Evolutionary conservation across 2,113 vertebrate species (phyloP), one percentile per base, ranked within the genome.

Genomic region (Uria aalge): DNA sequence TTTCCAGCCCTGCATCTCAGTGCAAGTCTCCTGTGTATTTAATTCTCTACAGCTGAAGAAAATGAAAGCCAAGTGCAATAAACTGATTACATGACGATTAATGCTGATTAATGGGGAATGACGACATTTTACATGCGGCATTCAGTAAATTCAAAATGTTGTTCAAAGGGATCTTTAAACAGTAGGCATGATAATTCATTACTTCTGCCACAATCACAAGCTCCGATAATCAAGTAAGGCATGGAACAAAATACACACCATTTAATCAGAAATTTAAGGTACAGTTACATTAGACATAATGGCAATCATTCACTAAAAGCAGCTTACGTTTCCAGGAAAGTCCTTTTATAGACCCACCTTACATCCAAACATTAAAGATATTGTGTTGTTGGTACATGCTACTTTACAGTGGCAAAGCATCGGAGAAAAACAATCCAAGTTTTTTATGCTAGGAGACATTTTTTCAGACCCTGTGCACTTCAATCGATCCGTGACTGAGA

Each of bases 291-390:
- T 69, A 91, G 19, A 92, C 60, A 93, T 27, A 85, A 93, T 43
- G n/a, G 43, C 84, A 94, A 88, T 81, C 72, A 88, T 45, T 91
- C 93, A 92, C 78, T 94, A 94, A 97, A 95, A 20, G 64, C 88
- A 96, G 77, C 40, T 84, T 89, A 97, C 76, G 85, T 93, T 96
- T 95, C 80, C 66, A 90, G 88, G 86, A 97, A 94, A 84, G 95
- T 94, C 94, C 91, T 90, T 93, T 88, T 90, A 95, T 55, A 96
- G 98, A 99, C 98, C 98, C 98, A 99, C 98, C 99, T 99, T 99
- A 98, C 98, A 99, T 97, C 98, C 98, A 97, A 99, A 99, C 98
- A 99, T 99, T 97, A 99, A 98, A 48, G 99, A 99, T 96, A 99
- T 93, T 95, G 98, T 98, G 97, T 98, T 99, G 98, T 98, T 99